Conservation (phyloP, 2,888 invertebrate species). For the Morpho achilles region DNA sequence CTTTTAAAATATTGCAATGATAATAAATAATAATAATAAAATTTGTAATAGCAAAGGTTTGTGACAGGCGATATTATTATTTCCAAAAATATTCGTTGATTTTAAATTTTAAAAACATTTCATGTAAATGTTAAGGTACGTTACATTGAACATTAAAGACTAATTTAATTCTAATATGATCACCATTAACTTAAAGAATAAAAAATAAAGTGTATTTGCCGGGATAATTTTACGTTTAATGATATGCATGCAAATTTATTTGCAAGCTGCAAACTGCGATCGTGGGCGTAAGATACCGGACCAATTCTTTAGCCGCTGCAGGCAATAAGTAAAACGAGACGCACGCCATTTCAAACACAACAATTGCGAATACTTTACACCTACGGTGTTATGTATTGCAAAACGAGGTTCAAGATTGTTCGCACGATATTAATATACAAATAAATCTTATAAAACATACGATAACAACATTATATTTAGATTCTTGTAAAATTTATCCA, state of each 20-base stretch:
- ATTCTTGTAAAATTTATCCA: too few species aligned
- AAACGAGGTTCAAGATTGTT: slow-evolving; percentile 18
- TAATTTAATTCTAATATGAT: too few species aligned
- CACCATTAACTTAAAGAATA: too few species aligned
- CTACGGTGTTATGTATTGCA: slow-evolving; percentile 23
- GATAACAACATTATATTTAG: too few species aligned
- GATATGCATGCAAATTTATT: slow-evolving; percentile 31
- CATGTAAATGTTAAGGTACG: too few species aligned
- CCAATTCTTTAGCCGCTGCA: slow-evolving; percentile 33
- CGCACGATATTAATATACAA: slow-evolving; percentile 4
- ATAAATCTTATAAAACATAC: background rate
- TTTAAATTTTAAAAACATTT: too few species aligned
- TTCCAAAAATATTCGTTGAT: too few species aligned
- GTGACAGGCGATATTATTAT: too few species aligned
- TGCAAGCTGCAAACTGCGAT: slow-evolving; percentile 25
- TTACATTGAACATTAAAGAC: too few species aligned
- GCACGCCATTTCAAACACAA: slow-evolving; percentile 29
- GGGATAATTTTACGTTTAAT: slow-evolving; percentile 18
- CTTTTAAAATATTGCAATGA: background rate
- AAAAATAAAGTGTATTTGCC: too few species aligned
- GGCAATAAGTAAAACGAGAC: slow-evolving; percentile 45
- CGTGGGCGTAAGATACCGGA: slow-evolving; percentile 20
- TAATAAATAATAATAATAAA: background rate
- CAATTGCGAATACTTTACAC: slow-evolving; percentile 25
- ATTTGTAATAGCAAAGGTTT: background rate